Evolutionary conservation across 2,113 vertebrate genomes (phyloP).

Genomic region (Crotophaga sulcirostris): DNA sequence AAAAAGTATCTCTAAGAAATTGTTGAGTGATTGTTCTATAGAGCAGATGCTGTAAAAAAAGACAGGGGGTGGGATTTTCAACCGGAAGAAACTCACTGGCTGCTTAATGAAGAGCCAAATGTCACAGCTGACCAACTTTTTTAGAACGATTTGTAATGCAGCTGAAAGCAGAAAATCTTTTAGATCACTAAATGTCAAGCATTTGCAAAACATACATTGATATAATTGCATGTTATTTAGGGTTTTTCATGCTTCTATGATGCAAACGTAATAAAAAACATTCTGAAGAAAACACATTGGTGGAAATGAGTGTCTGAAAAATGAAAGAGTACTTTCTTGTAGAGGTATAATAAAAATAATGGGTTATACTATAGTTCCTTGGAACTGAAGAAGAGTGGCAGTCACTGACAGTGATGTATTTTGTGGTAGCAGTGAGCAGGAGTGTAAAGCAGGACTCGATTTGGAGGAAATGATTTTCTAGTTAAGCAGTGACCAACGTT

Average conservation of each 20-base stretch:
- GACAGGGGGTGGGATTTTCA: not conserved
- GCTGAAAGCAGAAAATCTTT: not conserved
- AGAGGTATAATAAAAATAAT: not conserved
- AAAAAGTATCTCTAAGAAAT: constrained; percentile 33
- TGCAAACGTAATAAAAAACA: not conserved
- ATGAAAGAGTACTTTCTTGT: not conserved
- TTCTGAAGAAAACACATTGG: not conserved
- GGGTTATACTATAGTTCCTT: not conserved
- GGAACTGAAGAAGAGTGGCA: not conserved
- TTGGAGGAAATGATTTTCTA: constrained; percentile 18
- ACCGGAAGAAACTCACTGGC: not conserved
- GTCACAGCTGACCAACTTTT: not conserved
- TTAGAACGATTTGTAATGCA: not conserved
- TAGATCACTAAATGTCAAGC: not conserved
- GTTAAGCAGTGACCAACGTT: constrained; percentile 11
- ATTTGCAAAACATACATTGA: not conserved
- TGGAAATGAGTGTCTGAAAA: not conserved
- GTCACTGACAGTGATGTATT: not conserved
- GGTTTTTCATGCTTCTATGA: not conserved
- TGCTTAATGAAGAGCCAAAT: not conserved
- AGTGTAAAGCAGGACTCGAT: not conserved
- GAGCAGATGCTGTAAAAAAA: constrained; percentile 20
- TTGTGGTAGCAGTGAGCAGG: not conserved
- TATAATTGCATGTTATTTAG: not conserved
- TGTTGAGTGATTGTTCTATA: constrained; percentile 20